These are phyloP conservation scores for Artibeus jamaicensis DNA, from an alignment of 2,797 vertebrate species.

Conservation along the genomic window DNA sequence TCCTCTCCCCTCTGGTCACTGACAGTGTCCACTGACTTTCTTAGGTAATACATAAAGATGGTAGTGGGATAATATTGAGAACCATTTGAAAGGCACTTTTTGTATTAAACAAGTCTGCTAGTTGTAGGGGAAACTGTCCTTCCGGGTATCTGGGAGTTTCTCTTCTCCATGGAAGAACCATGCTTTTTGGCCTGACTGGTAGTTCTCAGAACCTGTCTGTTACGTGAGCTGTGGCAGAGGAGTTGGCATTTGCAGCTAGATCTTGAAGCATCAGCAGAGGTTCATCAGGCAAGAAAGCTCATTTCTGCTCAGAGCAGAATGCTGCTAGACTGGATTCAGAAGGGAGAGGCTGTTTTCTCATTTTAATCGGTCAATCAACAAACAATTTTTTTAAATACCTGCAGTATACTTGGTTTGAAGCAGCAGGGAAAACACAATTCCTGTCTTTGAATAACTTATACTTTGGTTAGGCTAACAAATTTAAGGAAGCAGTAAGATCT, in stretches of 20 bases:
- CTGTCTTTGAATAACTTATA: constrained; percentile 27
- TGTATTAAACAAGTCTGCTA: not conserved
- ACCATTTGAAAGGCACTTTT: not conserved
- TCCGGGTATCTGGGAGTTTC: not conserved
- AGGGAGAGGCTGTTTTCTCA: not conserved
- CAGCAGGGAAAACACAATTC: not conserved
- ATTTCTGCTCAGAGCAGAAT: not conserved
- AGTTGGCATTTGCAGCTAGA: not conserved
- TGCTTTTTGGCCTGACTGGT: not conserved
- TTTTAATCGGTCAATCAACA: constrained; percentile 42
- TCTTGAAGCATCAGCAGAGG: not conserved
- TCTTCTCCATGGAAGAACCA: not conserved
- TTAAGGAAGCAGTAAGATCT: not conserved
- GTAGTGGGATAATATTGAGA: not conserved
- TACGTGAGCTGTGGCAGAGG: not conserved
- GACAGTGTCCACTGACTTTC: not conserved
- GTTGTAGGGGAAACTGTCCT: not conserved
- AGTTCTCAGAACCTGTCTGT: not conserved
- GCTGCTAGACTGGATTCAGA: not conserved
- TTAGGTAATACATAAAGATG: not conserved
- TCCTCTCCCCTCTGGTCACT: too few relatives aligned
- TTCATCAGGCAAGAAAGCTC: not conserved
- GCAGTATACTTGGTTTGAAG: not conserved
- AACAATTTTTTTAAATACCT: constrained; percentile 45
- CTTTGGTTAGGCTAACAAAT: constrained; percentile 10